These are phyloP conservation scores for Serripes groenlandicus DNA, from an alignment of 2,888 invertebrate genomes.

Conservation along the genomic window DNA sequence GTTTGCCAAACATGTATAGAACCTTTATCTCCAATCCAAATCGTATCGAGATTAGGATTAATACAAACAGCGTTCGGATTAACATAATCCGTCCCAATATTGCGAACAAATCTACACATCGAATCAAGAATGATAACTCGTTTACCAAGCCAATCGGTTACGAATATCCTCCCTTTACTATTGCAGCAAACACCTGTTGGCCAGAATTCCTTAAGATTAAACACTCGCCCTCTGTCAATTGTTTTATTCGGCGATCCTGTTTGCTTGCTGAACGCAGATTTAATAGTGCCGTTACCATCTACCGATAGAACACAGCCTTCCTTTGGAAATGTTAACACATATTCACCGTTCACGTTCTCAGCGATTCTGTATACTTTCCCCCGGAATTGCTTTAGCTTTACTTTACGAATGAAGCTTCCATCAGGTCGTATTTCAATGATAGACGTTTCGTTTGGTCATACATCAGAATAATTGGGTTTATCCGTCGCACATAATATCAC, in stretches of 20 bases:
- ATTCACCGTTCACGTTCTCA: conserved; percentile 35
- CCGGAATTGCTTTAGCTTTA: conserved; percentile 20
- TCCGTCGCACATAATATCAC: conserved; percentile 39
- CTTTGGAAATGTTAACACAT: conserved; percentile 49
- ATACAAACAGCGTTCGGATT: conserved; percentile 48
- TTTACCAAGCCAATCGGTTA: conserved; percentile 46
- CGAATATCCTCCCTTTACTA: conserved; percentile 33
- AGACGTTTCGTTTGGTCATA: conserved; percentile 30
- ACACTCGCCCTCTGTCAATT: background rate
- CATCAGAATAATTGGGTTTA: conserved; percentile 41
- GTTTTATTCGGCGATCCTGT: background rate
- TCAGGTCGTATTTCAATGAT: conserved; percentile 31
- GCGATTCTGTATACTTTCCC: conserved; percentile 57
- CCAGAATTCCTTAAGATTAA: conserved; percentile 34
- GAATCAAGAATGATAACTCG: conserved; percentile 34
- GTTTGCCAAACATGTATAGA: conserved; percentile 42
- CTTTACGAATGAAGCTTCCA: conserved; percentile 26
- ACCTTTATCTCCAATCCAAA: conserved; percentile 47
- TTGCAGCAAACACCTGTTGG: conserved; percentile 50
- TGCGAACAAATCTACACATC: conserved; percentile 27
- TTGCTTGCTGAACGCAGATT: conserved; percentile 19
- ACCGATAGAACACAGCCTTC: conserved; percentile 39
- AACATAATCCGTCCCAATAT: conserved; percentile 22
- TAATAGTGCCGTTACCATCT: conserved; percentile 24
- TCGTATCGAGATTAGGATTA: conserved; percentile 8